These are phyloP conservation scores for Coelopa pilipes DNA, from an alignment of 2,888 invertebrate genomes.

Conservation along the genomic window DNA sequence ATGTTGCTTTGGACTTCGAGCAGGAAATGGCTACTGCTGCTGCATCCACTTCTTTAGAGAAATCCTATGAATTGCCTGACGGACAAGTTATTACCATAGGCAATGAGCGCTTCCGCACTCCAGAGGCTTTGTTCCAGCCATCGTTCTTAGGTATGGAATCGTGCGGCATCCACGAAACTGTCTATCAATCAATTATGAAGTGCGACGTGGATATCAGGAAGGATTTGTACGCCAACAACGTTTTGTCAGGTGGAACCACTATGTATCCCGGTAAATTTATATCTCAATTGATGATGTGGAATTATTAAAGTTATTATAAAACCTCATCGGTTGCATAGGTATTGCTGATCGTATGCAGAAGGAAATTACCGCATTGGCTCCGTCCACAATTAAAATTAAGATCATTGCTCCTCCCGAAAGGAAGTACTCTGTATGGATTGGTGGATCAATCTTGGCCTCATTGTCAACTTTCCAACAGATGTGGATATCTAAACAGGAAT, in stretches of 20 bases:
- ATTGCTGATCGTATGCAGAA: slow-evolving; percentile 92
- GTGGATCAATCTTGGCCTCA: slow-evolving; percentile 86
- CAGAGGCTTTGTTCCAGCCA: slow-evolving; percentile 93
- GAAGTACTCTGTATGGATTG: slow-evolving; percentile 91
- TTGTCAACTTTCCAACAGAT: slow-evolving; percentile 91
- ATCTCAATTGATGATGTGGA: not conserved
- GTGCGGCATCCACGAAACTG: slow-evolving; percentile 92
- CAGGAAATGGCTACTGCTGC: slow-evolving; percentile 96
- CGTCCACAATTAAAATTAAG: slow-evolving; percentile 93
- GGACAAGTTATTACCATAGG: slow-evolving; percentile 94
- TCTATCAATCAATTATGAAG: slow-evolving; percentile 97
- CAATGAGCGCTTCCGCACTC: slow-evolving; percentile 94
- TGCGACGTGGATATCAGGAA: slow-evolving; percentile 95
- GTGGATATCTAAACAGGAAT: slow-evolving; percentile 93
- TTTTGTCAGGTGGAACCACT: slow-evolving; percentile 88
- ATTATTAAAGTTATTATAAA: not conserved
- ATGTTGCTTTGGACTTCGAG: slow-evolving; percentile 90
- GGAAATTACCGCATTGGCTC: slow-evolving; percentile 89
- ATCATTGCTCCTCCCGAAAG: slow-evolving; percentile 92
- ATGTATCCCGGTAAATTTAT: slow-evolving; percentile 78
- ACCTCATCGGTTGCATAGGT: slow-evolving; percentile 56
- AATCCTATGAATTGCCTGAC: slow-evolving; percentile 94
- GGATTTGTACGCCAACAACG: slow-evolving; percentile 92
- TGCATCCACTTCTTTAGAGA: slow-evolving; percentile 91
- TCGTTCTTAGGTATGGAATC: slow-evolving; percentile 88